phyloP scores from a whole-genome alignment of 2,113 vertebrate genomes.

The Dromaius novaehollandiae region DNA sequence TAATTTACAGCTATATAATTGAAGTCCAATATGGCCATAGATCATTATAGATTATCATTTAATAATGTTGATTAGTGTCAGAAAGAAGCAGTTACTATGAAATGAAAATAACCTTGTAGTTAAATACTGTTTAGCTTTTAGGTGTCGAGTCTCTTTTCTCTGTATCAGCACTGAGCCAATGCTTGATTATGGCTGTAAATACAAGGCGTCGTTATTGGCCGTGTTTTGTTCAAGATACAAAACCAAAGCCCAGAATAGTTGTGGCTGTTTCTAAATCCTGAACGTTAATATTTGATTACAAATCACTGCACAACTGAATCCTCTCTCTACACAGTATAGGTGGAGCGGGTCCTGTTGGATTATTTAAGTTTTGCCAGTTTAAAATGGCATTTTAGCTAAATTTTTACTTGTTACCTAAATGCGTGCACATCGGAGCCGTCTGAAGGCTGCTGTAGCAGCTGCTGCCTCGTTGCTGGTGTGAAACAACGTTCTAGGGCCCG shows the following conservation, averaged over 20 bases:
- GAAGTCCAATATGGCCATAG: not conserved
- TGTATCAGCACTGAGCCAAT: rapidly evolving
- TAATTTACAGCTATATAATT: not conserved
- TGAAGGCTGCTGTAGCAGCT: not conserved
- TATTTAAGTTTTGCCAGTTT: not conserved
- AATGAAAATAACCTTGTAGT: not conserved
- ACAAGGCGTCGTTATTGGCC: rapidly evolving
- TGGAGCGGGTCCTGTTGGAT: not conserved
- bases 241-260: not conserved
- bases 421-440: rapidly evolving
- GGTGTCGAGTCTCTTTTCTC: not conserved
- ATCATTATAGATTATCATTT: not conserved
- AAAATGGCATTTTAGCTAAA: not conserved
- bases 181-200: not conserved
- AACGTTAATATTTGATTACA: no score
- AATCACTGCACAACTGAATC: not conserved
- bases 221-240: not conserved
- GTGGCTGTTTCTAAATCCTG: not conserved
- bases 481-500: rapidly evolving
- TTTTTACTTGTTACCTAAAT: no score
- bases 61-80: not conserved
- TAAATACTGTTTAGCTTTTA: not conserved
- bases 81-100: not conserved
- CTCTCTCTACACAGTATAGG: not conserved
- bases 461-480: not conserved